Conservation (phyloP, 2,888 invertebrate genomes). For the Rhogogaster chlorosoma region DNA sequence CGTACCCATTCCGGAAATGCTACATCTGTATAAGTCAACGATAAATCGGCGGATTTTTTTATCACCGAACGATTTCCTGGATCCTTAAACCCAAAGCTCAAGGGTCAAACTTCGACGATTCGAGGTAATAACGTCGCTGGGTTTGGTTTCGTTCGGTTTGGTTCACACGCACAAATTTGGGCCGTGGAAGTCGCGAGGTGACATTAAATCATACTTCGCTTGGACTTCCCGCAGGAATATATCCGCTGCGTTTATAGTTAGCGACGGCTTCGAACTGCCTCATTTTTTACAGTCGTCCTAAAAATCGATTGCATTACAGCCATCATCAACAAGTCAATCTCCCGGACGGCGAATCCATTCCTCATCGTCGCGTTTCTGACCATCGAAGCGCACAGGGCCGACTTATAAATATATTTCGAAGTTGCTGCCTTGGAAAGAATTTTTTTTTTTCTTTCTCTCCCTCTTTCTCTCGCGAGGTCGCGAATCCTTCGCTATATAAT, state of each 20-base stretch:
- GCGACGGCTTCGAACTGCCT: constrained; percentile 22
- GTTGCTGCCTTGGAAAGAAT: background rate
- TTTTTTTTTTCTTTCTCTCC: too few relatives aligned
- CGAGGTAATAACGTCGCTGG: background rate
- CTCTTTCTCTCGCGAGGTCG: constrained; percentile 17
- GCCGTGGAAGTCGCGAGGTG: constrained; percentile 49
- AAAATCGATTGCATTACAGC: constrained; percentile 18
- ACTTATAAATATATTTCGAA: background rate
- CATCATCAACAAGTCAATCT: background rate
- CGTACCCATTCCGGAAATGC: background rate
- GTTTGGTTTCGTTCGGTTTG: background rate
- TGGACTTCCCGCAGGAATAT: constrained; percentile 17
- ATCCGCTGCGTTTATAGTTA: background rate
- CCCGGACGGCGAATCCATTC: background rate
- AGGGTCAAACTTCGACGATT: constrained; percentile 10
- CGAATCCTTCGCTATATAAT: constrained; percentile 7
- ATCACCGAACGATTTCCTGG: constrained; percentile 38
- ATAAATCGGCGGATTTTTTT: constrained; percentile 33
- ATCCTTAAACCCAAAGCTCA: background rate
- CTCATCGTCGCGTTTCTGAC: background rate
- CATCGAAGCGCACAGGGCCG: background rate
- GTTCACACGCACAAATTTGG: constrained; percentile 52
- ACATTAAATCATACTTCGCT: constrained; percentile 54
- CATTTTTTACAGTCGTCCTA: background rate
- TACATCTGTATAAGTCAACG: constrained; percentile 5